Conservation (phyloP, 2,113 vertebrate species). For the Erythrocebus patas region DNA sequence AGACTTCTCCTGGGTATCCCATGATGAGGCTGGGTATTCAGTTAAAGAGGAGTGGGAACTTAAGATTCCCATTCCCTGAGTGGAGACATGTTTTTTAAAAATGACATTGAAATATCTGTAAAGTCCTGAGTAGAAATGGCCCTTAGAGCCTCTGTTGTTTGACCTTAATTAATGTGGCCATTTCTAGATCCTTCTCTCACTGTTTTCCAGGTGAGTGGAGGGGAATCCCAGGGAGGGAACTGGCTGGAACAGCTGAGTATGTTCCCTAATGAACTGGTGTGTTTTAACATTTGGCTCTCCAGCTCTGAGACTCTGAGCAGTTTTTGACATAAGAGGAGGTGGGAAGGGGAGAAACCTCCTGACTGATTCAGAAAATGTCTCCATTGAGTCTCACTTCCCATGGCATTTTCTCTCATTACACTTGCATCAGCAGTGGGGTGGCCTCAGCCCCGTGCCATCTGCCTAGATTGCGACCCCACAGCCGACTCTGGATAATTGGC, state of each 20-base stretch:
- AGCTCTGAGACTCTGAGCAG: background rate
- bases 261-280: fast-evolving
- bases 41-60: background rate
- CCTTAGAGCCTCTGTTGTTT: background rate
- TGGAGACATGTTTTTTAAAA: background rate
- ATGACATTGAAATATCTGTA: fast-evolving
- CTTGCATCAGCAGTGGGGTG: fast-evolving
- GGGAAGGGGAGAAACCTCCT: background rate
- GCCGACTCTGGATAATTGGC: background rate
- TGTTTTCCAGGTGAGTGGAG: background rate
- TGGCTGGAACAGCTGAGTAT: fast-evolving
- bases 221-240: no score
- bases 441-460: background rate
- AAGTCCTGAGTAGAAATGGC: background rate
- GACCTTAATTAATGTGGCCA: fast-evolving
- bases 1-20: background rate
- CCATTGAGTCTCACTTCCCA: fast-evolving
- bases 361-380: background rate
- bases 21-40: background rate
- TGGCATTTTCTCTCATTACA: background rate
- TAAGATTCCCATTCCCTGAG: fast-evolving
- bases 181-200: fast-evolving
- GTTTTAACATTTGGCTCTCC: fast-evolving
- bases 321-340: background rate
- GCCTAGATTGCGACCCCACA: background rate